Percentiles rank a stretch among this genome's conserved stretches.
phyloP scores from a whole-genome alignment of 2,113 vertebrate species.

The Hiodon alosoides region DNA sequence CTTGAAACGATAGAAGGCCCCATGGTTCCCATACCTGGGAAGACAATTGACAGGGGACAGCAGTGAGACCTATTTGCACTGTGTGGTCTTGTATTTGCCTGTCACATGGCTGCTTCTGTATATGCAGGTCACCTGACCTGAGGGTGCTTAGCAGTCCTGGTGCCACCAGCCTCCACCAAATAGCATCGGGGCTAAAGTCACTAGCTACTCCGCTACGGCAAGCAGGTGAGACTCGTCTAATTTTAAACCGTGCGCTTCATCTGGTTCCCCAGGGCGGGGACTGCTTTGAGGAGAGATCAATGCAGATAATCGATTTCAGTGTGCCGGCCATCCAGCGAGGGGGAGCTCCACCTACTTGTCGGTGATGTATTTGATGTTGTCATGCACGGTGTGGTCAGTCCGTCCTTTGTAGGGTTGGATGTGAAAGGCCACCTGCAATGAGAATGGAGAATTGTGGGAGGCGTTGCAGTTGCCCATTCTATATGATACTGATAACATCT shows the following conservation, averaged over 20 bases:
- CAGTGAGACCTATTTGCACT: not conserved
- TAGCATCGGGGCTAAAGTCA: not conserved
- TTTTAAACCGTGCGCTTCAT: constrained; percentile 32
- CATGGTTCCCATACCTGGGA: constrained; percentile 73
- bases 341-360: constrained; percentile 68
- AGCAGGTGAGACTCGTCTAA: constrained; percentile 25
- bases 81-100: not conserved
- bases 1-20: constrained; percentile 78
- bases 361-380: constrained; percentile 82
- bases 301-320: not conserved
- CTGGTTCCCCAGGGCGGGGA: not conserved
- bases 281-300: not conserved
- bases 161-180: not conserved
- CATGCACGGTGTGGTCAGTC: constrained; percentile 75
- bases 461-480: too few species aligned
- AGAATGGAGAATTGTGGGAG: not conserved
- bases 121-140: not conserved
- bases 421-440: constrained; percentile 79
- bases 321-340: not conserved
- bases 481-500: too few species aligned
- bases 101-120: not conserved
- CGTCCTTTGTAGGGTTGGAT: constrained; percentile 82
- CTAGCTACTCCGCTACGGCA: constrained; percentile 21
- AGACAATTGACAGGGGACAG: not conserved
- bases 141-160: not conserved